Evolutionary conservation across 2,113 vertebrate species (phyloP), one percentile per base, ranked within the genome.

Genomic region (Heterotilapia buettikoferi): DNA sequence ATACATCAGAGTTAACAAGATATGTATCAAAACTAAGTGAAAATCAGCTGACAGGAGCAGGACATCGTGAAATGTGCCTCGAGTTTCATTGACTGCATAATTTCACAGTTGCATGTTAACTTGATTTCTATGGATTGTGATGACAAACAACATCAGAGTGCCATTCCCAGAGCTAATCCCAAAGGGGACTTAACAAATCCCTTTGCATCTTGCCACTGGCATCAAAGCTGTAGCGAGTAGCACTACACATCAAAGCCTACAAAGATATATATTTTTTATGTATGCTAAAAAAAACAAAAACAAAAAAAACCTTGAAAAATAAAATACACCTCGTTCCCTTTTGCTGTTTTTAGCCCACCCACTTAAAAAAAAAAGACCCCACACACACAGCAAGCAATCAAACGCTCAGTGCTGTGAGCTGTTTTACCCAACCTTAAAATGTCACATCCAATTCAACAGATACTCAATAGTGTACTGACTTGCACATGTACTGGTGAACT

Each of bases 381-480:
- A 2, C 14, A 26, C 85, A 59, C 76, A 54, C 71, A 33, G 76
- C 31, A 88, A 83, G 82, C 26, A 87, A 89, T 45, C 86, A 79
- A 88, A 89, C 2, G 63, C 50, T 73, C 73, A 47, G 83, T 79
- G 86, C 92, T 78, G 66, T 52, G 83, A 89, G 84, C 85, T 73
- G 71, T 84, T 88, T 89, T 76, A 47, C 86, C 80, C 87, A 93
- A 94, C 91, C 94, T 90, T 88, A 94, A 95, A 94, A 93, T 92
- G 93, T 95, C 94, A 92, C 88, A 92, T 92, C 50, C 84, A 92
- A 93, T 95, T 90, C 81, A 89, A 57, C 38, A 89, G 80, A 92
- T 63, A n/a, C 85, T 92, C 92, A 89, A 73, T 86, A 79, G 53
- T 87, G 79, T 81, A 88, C 82, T 89, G 63, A 88, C 90, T 93